Evolutionary conservation across 2,888 invertebrate genomes (phyloP).

Genomic region (Agriopis leucophaearia): DNA sequence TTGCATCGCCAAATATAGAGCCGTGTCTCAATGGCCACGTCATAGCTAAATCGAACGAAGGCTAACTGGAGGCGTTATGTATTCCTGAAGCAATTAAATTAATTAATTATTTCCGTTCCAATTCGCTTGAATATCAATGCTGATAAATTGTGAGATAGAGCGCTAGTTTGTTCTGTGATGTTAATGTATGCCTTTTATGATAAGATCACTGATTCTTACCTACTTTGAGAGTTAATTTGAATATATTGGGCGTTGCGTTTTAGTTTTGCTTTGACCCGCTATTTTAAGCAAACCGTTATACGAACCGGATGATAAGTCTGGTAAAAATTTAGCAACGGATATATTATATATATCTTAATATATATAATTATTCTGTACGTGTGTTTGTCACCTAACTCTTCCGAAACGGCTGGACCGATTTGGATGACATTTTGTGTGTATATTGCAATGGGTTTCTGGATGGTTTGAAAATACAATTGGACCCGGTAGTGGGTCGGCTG

Average conservation of each 20-base stretch:
- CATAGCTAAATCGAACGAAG: constrained; percentile 81
- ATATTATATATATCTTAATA: no score
- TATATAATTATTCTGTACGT: no score
- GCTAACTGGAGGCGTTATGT: constrained; percentile 78
- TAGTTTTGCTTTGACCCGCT: constrained; percentile 9
- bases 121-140: constrained; percentile 66
- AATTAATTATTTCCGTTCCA: constrained; percentile 84
- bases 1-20: constrained; percentile 74
- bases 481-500: no score
- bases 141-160: constrained; percentile 39
- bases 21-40: constrained; percentile 75
- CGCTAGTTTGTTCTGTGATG: constrained; percentile 32
- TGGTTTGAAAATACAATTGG: no score
- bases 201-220: constrained; percentile 22
- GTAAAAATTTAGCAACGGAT: no score
- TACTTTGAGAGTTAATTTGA: constrained; percentile 24
- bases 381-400: no score
- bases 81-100: constrained; percentile 76
- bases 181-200: constrained; percentile 32
- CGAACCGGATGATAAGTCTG: no score
- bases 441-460: no score
- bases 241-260: constrained; percentile 10
- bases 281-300: constrained; percentile 7
- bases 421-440: no score
- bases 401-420: no score